Conservation (phyloP, 2,797 vertebrate genomes). For the Syngnathus rostellatus region DNA sequence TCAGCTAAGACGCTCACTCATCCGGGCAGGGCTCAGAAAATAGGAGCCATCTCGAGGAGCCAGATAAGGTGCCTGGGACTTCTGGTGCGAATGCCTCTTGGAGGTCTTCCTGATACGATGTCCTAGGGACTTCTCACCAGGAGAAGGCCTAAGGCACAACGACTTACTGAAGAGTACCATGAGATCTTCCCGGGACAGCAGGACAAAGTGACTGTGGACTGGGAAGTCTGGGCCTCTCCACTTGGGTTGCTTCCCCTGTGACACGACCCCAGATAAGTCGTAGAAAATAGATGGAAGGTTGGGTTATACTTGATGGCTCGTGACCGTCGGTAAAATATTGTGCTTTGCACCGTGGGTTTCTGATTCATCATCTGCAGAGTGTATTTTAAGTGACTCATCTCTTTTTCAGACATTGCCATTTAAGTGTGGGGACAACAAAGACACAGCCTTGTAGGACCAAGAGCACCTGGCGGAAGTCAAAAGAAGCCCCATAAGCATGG, state of each 20-base stretch:
- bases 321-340: conserved; percentile 15
- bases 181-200: no score
- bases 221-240: neutral
- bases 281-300: neutral
- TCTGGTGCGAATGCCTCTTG: no score
- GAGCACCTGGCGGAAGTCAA: conserved; percentile 5
- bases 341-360: conserved; percentile 5
- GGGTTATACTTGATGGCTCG: no score
- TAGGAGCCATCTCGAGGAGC: no score
- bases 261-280: neutral
- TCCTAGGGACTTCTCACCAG: no score
- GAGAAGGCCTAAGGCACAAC: no score
- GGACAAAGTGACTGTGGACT: neutral
- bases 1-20: neutral
- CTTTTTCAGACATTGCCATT: conserved; percentile 8
- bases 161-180: no score
- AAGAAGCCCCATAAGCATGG: conserved; percentile 1
- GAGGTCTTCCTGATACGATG: no score
- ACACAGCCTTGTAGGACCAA: neutral
- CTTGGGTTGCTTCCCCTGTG: neutral
- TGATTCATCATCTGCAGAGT: neutral
- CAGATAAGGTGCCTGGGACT: no score
- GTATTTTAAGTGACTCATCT: neutral
- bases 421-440: conserved; percentile 1
- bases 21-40: no score